Evolutionary conservation across 2,113 vertebrate genomes (phyloP), one percentile per base, ranked within the genome.

Genomic region (Pterocles gutturalis): DNA sequence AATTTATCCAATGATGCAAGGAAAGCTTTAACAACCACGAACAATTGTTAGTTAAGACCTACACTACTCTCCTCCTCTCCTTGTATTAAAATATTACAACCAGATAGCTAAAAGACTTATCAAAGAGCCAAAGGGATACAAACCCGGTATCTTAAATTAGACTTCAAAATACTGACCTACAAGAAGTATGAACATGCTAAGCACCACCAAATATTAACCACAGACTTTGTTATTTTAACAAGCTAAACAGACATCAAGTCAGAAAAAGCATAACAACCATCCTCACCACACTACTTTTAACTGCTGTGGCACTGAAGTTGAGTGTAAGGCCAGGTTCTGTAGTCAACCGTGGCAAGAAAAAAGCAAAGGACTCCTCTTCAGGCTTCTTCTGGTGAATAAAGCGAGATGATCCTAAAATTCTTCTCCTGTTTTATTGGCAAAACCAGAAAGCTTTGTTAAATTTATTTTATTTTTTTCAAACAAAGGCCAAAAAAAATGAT

Each of bases 301-400:
- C 98, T 13, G 99, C 99, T 24, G 99, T 99, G 46, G 99, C 99
- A 54, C 98, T 99, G 95, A 99, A 99, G 89, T 99, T 99, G 57
- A 99, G 80, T 5, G 96, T 90, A 17, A 98, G 92, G 43, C 98
- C 97, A 11, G 98, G 98, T 61, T 99, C 98, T 28, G 96, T 76
- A 31, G 98, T 97, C 72, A 99, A 90, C 41, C 99, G 98, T 8
- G 99, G 99, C 98, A 98, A 94, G 77, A 97, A 98, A 85, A 95
- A 95, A 48, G 89, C 95, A 94, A 98, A 97, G 26, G 96, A 84
- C 14, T 97, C 94, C 64, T 98, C 98, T 84, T 95, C 95, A 91
- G 92, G 57, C 41, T 92, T 98, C 95, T 97, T 98, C 57, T 65
- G 78, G 65, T 93, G 91, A 89, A 90, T 67, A 89, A 98, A 97